Evolutionary conservation across 2,113 vertebrate species (phyloP), one percentile per base, ranked within the genome.

Genomic region (Tachysurus fulvidraco): DNA sequence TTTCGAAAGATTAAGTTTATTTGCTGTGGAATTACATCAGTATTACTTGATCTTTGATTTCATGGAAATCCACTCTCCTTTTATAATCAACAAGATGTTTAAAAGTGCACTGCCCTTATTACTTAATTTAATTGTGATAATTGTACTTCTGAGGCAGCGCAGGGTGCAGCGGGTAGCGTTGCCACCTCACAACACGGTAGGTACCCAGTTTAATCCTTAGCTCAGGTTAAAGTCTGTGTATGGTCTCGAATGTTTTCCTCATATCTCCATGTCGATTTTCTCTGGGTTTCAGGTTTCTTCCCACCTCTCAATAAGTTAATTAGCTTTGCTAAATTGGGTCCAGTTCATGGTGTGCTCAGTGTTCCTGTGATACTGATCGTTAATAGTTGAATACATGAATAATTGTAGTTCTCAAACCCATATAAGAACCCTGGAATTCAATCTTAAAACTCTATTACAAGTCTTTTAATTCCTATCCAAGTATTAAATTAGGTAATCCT

Each of bases 91-190:
- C 76, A 67, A 52, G 71, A 73, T 64, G 60, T 36, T 62, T 17
- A 52, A 41, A 69, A 78, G 25, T 25, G 30, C 13, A 60, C 80
- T 52, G 13, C 65, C 85, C 21, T 81, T 86, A 46, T 50, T 83
- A 25, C 52, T 78, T 79, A 88, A 88, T 88, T 69, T 74, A 83
- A 62, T 83, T 84, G 30, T 74, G 62, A 71, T 60, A 44, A 62
- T 83, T 69, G n/a, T 69, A 71, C 41, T 54, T 67, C 54, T 86
- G 71, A 30, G 76, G 76, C n/a, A 79, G 46, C 5, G n/a, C 46
- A 17, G 13, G 46, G 14, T 30, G n/a, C 50, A 19, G 76, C 4
- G n/a, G n/a, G 76, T 79, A 55, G 76, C 5, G 10, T 5, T 36
- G 28, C 28, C 17, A 36, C 17, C 17, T 59, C 77, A 30, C 14